Evolutionary conservation across 2,113 vertebrate genomes (phyloP), one percentile per base, ranked within the genome.

Genomic region (Xiphophorus hellerii): DNA sequence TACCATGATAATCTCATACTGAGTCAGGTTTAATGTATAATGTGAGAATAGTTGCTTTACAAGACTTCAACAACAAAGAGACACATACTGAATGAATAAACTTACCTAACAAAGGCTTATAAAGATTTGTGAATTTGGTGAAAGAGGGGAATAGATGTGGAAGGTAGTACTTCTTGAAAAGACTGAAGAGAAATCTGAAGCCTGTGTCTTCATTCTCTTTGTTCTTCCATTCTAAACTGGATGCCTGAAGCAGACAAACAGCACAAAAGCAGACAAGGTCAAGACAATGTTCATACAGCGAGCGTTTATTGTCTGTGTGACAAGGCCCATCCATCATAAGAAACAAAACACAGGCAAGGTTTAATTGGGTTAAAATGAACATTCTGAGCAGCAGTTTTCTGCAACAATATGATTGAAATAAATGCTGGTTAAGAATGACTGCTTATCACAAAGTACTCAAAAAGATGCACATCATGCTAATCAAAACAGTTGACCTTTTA

Each of bases 81-180:
- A 63, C 44, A 51, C 35, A 54, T 6, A 39, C 5, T 69, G 2
- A 20, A 37, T 33, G 6, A 39, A 33, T 68, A 42, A 73, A 8
- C 96, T 95, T 93, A 99, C 98, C 98, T 78, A 99, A 95, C 83
- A 98, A 95, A 87, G 98, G 98, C 86, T 99, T 98, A 93, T 99
- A 99, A 87, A 99, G 95, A 89, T 98, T 98, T 80, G 97, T 99
- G 78, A 97, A 92, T 88, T 98, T 99, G 77, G 97, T 96, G 91
- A 99, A 99, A 42, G 96, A 96, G 28, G 98, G 97, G 90, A 99
- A 99, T 22, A 99, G 92, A 90, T 99, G 97, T 77, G 96, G 97
- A 92, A 99, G 96, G 87, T 99, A 99, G 95, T 98, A 99, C 90
- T 98, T 99, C 92, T 96, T 96, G 93, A 99, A 99, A 62, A 99